A percentile compares a stretch with the other conserved stretches of the same genome.
Evolutionary conservation across 2,888 invertebrate genomes (phyloP).

Genomic region (Acrobasis suavella): DNA sequence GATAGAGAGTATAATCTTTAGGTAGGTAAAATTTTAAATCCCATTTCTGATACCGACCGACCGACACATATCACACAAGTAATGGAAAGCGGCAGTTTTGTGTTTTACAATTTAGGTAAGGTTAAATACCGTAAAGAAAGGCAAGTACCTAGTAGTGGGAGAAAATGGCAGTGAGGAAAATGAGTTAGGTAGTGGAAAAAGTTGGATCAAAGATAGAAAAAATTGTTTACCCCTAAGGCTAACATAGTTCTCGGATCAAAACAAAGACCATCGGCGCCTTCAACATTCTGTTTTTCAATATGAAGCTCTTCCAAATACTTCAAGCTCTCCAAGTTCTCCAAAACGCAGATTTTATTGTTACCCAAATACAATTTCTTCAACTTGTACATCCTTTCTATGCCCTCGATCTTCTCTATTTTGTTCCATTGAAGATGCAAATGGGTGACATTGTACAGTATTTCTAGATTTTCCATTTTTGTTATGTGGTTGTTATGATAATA

Average conservation of each 20-base stretch:
- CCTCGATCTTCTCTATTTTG: conserved; percentile 86
- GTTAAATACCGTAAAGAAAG: no score
- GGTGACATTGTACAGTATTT: conserved; percentile 84
- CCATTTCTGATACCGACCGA: no score
- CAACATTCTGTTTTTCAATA: conserved; percentile 85
- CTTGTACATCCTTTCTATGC: conserved; percentile 83
- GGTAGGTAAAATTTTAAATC: no score
- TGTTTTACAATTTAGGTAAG: no score
- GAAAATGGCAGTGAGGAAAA: no score
- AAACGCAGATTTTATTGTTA: conserved; percentile 85
- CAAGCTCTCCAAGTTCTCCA: conserved; percentile 86
- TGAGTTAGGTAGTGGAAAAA: no score
- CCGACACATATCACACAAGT: no score
- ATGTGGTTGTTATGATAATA: conserved; percentile 93
- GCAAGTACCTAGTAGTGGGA: no score
- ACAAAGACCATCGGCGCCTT: conserved; percentile 81
- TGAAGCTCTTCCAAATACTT: conserved; percentile 85
- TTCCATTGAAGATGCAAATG: conserved; percentile 90
- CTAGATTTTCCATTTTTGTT: conserved; percentile 87
- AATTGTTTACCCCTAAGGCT: conserved; percentile 81
- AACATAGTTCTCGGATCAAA: conserved; percentile 85
- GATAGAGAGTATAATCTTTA: no score
- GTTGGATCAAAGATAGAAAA: no score
- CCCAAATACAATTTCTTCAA: conserved; percentile 90
- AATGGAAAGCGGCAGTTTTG: no score